Base-by-base conservation (phyloP, 1,140 invertebrate genomes). In the Bicyclus anynana region DNA sequence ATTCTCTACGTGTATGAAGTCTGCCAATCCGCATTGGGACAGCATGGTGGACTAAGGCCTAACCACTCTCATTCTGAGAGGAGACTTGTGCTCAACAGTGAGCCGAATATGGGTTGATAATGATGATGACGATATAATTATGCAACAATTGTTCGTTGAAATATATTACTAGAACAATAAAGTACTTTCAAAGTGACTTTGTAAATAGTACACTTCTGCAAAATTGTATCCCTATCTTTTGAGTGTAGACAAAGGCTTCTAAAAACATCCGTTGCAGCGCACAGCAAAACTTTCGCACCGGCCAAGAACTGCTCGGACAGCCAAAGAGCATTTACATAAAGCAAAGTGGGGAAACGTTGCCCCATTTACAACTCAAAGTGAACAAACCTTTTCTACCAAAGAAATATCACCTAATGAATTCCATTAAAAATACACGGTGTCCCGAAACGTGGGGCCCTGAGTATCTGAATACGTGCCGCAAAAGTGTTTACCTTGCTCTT, bases 371-470 rank as follows among this genome's bases (percentile, higher is more conserved):
- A 62, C 64, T 67, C 64, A 67, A 67, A 67, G 64, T 52, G 60
- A 49, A 55, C 53, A 44, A 46, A 54, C 58, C 44, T 57, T 62
- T 59, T 51, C 60, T 46, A 51, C 49, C 37, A 42, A 59, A 63
- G 57, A 67, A 59, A 67, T 53, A 67, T 67, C 57, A 53, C 57
- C 60, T 60, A 67, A 67, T 67, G 65, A 67, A 67, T 67, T 59
- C 65, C 52, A 59, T 60, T 50, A 67, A 54, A 56, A 60, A 59
- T 59, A 60, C 58, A 50, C 44, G 21, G 18, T 56, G 38, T 53
- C 57, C 59, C 56, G 56, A 37, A 54, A 60, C 26, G 46, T 21
- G 35, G 52, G 18, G 52, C 44, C 53, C 54, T 50, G 23, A 44
- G 52, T 42, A 49, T 54, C 50, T 52, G 21, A 51, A 23, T 42